These are phyloP conservation scores for Danaus melanippus DNA, from an alignment of 1,140 invertebrate species.

Conservation along the genomic window DNA sequence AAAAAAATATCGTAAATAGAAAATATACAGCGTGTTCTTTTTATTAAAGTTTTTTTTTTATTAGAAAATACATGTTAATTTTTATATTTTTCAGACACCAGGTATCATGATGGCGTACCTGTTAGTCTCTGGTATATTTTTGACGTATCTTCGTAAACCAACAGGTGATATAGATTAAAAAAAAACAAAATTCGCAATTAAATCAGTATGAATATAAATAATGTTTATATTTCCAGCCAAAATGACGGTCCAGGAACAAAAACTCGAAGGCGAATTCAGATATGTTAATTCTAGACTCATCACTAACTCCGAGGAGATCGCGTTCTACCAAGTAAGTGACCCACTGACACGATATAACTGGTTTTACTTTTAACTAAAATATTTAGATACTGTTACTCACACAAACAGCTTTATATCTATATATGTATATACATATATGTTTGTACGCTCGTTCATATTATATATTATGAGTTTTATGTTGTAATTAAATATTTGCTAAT, in stretches of 20 bases:
- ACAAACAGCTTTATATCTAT: not conserved
- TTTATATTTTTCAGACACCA: constrained; percentile 80
- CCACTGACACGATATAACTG: no score
- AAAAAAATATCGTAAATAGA: no score
- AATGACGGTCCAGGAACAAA: constrained; percentile 95
- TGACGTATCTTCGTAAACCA: constrained; percentile 87
- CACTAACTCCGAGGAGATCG: constrained; percentile 97
- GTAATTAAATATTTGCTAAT: no score
- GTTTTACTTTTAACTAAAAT: no score
- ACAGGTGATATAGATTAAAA: constrained; percentile 73
- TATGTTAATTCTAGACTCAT: constrained; percentile 97
- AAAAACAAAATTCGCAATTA: no score
- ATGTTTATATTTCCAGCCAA: constrained; percentile 46
- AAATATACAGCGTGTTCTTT: no score
- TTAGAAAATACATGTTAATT: not conserved
- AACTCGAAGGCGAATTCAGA: constrained; percentile 97
- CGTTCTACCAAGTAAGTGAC: constrained; percentile 84
- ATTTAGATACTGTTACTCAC: not conserved
- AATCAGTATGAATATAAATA: no score
- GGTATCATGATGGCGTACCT: constrained; percentile 89
- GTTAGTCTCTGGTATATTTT: constrained; percentile 84
- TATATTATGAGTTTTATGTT: not conserved
- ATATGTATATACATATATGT: not conserved
- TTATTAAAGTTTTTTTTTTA: no score
- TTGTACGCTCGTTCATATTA: not conserved